These are phyloP conservation scores for Dolichallabes microphthalmus DNA, from an alignment of 2,113 vertebrate genomes.

Conservation along the genomic window DNA sequence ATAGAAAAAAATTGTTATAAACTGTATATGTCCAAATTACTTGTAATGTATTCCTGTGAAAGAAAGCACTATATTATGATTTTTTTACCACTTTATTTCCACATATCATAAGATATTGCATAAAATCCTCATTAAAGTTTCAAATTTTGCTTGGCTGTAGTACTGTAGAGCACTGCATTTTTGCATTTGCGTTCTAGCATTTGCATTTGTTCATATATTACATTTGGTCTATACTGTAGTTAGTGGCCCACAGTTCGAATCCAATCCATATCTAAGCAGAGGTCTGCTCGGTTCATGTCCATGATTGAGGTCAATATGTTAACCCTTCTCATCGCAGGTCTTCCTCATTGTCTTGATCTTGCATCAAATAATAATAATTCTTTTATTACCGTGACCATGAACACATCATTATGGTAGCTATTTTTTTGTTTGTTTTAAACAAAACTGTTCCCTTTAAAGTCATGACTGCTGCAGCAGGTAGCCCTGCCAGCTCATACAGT, in stretches of 20 bases:
- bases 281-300: too few species aligned
- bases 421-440: conserved; percentile 1
- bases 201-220: background rate
- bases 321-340: too few species aligned
- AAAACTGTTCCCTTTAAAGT: background rate
- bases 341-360: too few species aligned
- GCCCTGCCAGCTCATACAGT: background rate
- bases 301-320: too few species aligned
- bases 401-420: background rate
- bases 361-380: background rate
- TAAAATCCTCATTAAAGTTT: background rate
- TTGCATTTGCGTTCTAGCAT: background rate
- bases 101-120: background rate
- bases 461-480: background rate
- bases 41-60: background rate
- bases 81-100: background rate
- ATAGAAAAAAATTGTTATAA: too few species aligned
- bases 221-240: background rate
- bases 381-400: background rate
- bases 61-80: background rate
- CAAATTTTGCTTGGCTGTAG: background rate
- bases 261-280: too few species aligned
- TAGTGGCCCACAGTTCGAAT: too few species aligned
- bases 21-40: background rate
- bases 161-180: background rate